Conservation (phyloP, 2,888 invertebrate genomes). For the Anthrax anthrax region DNA sequence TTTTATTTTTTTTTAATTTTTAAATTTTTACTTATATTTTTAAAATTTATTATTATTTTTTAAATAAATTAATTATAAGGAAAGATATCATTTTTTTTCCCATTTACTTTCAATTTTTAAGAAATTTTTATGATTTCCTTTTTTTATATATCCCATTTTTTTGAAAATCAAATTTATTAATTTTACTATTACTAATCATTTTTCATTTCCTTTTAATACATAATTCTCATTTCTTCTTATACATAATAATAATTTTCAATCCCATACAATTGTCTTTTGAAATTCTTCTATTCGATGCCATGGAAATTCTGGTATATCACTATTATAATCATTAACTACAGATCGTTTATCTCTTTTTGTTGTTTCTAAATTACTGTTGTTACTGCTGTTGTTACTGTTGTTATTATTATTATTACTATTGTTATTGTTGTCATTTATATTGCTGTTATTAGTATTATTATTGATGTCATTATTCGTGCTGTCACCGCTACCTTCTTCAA, state of each 20-base stretch:
- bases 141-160: too few species aligned
- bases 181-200: background rate
- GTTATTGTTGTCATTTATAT: background rate
- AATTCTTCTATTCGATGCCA: slow-evolving; percentile 64
- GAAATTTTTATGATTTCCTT: background rate
- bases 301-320: slow-evolving; percentile 52
- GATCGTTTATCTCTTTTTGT: slow-evolving; percentile 22
- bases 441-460: background rate
- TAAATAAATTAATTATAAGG: too few species aligned
- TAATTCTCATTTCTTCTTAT: background rate
- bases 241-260: too few species aligned
- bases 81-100: too few species aligned
- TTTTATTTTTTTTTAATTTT: background rate
- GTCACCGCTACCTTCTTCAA: slow-evolving; percentile 10
- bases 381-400: slow-evolving; percentile 9
- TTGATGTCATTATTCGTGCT: slow-evolving; percentile 5
- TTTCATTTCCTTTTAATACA: background rate
- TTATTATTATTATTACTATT: slow-evolving; percentile 9
- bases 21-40: too few species aligned
- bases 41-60: too few species aligned
- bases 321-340: slow-evolving; percentile 14
- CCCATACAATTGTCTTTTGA: slow-evolving; percentile 54
- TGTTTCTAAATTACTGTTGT: slow-evolving; percentile 8
- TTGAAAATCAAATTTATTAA: background rate
- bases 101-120: too few species aligned